Conservation (phyloP, 2,888 invertebrate species). For the Drosophila subsilvestris region DNA sequence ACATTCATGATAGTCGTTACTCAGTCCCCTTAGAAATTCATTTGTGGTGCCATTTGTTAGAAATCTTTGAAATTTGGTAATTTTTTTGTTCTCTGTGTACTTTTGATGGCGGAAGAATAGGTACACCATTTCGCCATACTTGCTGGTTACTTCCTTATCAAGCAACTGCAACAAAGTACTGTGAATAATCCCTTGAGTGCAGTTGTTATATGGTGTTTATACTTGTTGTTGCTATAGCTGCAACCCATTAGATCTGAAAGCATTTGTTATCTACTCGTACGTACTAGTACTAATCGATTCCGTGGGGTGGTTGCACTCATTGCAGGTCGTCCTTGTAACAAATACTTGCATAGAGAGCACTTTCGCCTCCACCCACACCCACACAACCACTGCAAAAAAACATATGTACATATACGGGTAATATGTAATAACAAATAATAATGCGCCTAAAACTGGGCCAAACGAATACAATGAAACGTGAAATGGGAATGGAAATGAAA, state of each 20-base stretch:
- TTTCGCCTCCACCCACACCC: background rate
- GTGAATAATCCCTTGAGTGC: background rate
- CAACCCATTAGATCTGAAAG: background rate
- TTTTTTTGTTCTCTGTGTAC: background rate
- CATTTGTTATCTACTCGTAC: background rate
- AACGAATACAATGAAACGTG: conserved; percentile 22
- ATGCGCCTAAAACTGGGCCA: conserved; percentile 65
- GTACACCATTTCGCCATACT: background rate
- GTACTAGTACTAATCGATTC: background rate
- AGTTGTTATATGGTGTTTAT: background rate
- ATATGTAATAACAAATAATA: conserved; percentile 68
- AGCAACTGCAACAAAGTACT: background rate
- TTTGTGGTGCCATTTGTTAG: no score
- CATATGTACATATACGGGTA: background rate
- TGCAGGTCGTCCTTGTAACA: conserved; percentile 65
- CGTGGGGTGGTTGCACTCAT: conserved; percentile 13
- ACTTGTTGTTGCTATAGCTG: background rate
- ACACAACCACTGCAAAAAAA: background rate
- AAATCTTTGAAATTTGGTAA: no score
- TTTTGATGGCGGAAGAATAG: background rate
- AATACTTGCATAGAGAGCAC: conserved; percentile 21
- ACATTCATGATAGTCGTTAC: no score
- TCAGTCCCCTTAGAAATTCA: no score
- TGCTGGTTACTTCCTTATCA: background rate
- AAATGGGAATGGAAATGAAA: conserved; percentile 23